Evolutionary conservation across 2,797 vertebrate species (phyloP).

Genomic region (Chelonia mydas): DNA sequence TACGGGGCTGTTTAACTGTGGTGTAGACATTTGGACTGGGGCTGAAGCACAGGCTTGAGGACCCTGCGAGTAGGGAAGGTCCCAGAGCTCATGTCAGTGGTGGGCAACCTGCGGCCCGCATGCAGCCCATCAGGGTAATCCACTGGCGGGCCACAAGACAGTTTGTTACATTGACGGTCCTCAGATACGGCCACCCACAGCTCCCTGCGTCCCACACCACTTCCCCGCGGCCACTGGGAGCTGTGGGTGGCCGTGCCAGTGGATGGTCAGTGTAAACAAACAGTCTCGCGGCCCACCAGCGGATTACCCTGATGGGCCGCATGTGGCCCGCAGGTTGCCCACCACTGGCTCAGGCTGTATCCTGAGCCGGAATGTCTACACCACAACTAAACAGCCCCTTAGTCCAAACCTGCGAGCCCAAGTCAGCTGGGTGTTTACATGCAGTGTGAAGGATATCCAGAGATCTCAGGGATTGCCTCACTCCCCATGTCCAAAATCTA

Average conservation of each 20-base stretch:
- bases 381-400: neutral
- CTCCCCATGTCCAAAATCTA: rapidly evolving
- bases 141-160: too few relatives aligned
- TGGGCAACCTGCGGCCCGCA: too few relatives aligned
- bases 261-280: too few relatives aligned
- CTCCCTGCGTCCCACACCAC: too few relatives aligned
- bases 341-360: neutral
- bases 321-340: too few relatives aligned
- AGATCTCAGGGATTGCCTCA: neutral
- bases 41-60: neutral
- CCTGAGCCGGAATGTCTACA: neutral
- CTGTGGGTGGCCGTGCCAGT: too few relatives aligned
- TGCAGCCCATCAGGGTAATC: too few relatives aligned
- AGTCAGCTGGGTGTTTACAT: neutral
- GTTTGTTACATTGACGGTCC: too few relatives aligned
- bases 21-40: neutral
- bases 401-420: neutral
- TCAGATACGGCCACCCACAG: too few relatives aligned
- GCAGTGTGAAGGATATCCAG: neutral
- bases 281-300: too few relatives aligned
- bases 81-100: neutral
- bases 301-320: too few relatives aligned
- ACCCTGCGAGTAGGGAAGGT: neutral
- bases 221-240: too few relatives aligned
- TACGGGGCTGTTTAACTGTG: neutral